phyloP scores from a whole-genome alignment of 2,113 vertebrate genomes.

The Laticauda laticaudata region DNA sequence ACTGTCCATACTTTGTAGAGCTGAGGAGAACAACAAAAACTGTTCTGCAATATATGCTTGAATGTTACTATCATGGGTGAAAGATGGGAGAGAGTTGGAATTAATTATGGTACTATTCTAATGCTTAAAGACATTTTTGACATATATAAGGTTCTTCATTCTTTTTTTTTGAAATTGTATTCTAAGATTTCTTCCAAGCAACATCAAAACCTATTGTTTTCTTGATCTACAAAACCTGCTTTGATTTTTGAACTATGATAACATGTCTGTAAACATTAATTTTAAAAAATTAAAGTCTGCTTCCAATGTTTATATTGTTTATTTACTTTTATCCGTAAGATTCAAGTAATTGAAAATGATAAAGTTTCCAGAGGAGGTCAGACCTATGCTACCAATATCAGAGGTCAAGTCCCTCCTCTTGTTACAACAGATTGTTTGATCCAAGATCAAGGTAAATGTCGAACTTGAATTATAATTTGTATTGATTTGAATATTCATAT shows the following conservation, averaged over 20 bases:
- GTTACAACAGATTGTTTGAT: slow-evolving; percentile 88
- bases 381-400: slow-evolving; percentile 81
- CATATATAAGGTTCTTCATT: background rate
- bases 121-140: background rate
- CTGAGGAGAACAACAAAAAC: slow-evolving; percentile 75
- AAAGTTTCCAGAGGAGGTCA: slow-evolving; percentile 77
- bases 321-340: slow-evolving; percentile 69
- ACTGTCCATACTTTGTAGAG: background rate
- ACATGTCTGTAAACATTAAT: background rate
- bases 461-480: background rate
- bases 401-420: slow-evolving; percentile 91
- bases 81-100: background rate
- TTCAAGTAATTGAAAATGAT: slow-evolving; percentile 90
- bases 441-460: slow-evolving; percentile 90
- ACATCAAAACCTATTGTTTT: background rate
- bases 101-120: background rate
- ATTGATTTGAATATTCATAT: background rate
- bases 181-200: background rate
- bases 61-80: background rate
- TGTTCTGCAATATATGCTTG: background rate
- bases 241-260: background rate
- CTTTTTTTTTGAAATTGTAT: background rate
- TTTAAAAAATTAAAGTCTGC: background rate
- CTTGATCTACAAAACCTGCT: background rate
- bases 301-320: slow-evolving; percentile 12